A percentile compares a stretch with the other conserved stretches of the same genome.
Conservation (phyloP, 2,113 vertebrate genomes). For the Acinonyx jubatus region DNA sequence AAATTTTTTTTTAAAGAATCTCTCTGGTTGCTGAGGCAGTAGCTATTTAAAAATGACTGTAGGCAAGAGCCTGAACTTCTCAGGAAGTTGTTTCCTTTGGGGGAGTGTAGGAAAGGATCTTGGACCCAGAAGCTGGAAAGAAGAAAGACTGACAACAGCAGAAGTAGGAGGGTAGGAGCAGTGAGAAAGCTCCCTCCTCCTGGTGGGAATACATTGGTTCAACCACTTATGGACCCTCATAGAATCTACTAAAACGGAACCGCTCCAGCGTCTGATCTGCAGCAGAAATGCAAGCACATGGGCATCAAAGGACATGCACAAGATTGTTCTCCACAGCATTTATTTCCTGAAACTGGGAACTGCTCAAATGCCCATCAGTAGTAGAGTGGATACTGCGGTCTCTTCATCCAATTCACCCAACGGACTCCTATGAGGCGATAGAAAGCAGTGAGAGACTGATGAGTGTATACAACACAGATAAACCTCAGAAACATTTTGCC, state of each 20-base stretch:
- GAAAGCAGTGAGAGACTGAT: neutral
- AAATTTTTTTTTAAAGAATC: no score
- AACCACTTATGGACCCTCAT: neutral
- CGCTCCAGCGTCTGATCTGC: neutral
- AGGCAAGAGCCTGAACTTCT: neutral
- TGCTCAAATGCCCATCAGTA: neutral
- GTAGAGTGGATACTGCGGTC: fast-evolving
- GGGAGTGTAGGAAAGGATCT: neutral
- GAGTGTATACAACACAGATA: fast-evolving
- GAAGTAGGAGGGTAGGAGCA: neutral
- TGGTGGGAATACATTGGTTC: neutral
- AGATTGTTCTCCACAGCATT: neutral
- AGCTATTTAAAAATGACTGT: neutral
- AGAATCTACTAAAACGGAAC: neutral
- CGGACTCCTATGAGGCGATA: neutral
- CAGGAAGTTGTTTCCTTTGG: neutral
- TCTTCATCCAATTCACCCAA: neutral
- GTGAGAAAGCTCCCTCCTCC: neutral
- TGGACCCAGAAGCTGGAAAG: neutral
- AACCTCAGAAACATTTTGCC: neutral
- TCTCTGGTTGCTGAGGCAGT: neutral
- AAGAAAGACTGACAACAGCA: no score
- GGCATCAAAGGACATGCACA: neutral
- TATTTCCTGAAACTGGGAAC: neutral
- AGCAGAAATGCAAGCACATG: neutral